Conservation (phyloP, 1,140 invertebrate genomes). For the Phortica variegata region DNA sequence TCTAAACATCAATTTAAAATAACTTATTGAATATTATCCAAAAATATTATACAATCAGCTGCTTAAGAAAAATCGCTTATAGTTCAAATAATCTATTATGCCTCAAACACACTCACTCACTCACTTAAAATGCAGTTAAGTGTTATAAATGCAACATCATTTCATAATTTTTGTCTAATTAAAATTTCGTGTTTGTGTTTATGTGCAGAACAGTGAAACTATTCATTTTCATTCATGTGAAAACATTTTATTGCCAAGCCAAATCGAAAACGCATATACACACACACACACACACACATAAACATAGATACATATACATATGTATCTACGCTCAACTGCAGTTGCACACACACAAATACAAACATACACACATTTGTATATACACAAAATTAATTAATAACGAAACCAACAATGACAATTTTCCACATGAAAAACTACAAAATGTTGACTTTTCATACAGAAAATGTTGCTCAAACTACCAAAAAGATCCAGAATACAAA, state of each 20-base stretch:
- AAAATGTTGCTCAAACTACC: background rate
- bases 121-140: too few relatives aligned
- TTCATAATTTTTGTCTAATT: too few relatives aligned
- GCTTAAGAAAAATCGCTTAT: too few relatives aligned
- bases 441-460: slow-evolving; percentile 20
- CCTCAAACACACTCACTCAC: too few relatives aligned
- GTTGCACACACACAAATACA: background rate
- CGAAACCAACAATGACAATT: slow-evolving; percentile 50
- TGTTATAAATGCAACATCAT: too few relatives aligned
- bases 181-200: too few relatives aligned
- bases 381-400: slow-evolving; percentile 48
- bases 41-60: too few relatives aligned
- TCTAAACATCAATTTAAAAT: too few relatives aligned
- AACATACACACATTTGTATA: slow-evolving; percentile 4
- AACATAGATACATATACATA: background rate
- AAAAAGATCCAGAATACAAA: slow-evolving; percentile 5
- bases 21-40: too few relatives aligned
- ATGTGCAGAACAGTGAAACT: slow-evolving; percentile 46
- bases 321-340: too few relatives aligned
- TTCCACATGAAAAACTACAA: slow-evolving; percentile 45
- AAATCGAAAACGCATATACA: slow-evolving; percentile 1
- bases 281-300: background rate
- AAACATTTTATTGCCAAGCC: slow-evolving; percentile 46
- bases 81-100: too few relatives aligned
- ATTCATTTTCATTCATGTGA: slow-evolving; percentile 51